phyloP scores from a whole-genome alignment of 2,113 vertebrate species.

The Takifugu flavidus region DNA sequence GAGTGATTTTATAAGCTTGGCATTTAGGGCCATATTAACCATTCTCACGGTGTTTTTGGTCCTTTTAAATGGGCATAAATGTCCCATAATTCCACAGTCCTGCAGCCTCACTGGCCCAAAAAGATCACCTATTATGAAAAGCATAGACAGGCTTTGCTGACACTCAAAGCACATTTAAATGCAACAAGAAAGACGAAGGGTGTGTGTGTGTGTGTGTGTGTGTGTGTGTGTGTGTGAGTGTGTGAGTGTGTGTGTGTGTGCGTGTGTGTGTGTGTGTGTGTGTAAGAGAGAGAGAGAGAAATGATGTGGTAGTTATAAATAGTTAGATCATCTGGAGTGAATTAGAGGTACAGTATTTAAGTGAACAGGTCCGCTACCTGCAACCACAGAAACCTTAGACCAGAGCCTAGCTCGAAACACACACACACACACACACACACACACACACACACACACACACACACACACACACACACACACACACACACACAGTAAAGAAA shows the following conservation, averaged over 20 bases:
- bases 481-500: not conserved
- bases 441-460: slow-evolving; percentile 21
- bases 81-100: slow-evolving; percentile 53
- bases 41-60: slow-evolving; percentile 28
- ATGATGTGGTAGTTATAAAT: slow-evolving; percentile 57
- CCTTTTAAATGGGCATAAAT: slow-evolving; percentile 60
- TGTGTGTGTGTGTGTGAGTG: slow-evolving; percentile 21
- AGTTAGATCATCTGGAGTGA: slow-evolving; percentile 64
- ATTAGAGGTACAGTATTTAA: slow-evolving; percentile 66
- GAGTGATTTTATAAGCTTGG: slow-evolving; percentile 51
- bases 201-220: slow-evolving; percentile 24
- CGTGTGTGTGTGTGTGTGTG: slow-evolving; percentile 4
- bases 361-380: slow-evolving; percentile 73
- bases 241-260: slow-evolving; percentile 23
- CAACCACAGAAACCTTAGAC: slow-evolving; percentile 64
- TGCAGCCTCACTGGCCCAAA: not conserved
- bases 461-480: not conserved
- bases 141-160: slow-evolving; percentile 33
- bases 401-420: slow-evolving; percentile 22
- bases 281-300: slow-evolving; percentile 5
- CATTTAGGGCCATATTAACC: slow-evolving; percentile 59
- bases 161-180: slow-evolving; percentile 43
- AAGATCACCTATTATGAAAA: slow-evolving; percentile 35
- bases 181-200: slow-evolving; percentile 5
- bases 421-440: slow-evolving; percentile 19